Percentiles rank a stretch among this genome's conserved stretches.
Evolutionary conservation across 1,140 invertebrate species (phyloP).

Genomic region (Tetramorium parvispinum): DNA sequence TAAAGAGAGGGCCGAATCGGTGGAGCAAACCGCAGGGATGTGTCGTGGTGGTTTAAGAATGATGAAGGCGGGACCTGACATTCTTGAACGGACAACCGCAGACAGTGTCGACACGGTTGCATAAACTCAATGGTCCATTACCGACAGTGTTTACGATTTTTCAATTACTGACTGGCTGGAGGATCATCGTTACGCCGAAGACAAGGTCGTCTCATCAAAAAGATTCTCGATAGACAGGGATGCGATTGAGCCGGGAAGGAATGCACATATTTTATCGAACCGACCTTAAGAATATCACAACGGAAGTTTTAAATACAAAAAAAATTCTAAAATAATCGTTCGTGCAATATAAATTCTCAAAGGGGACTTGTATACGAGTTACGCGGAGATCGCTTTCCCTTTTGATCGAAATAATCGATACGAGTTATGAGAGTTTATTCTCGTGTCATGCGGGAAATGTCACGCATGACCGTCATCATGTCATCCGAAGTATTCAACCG

Average conservation of each 20-base stretch:
- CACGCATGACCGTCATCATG: background rate
- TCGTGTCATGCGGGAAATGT: background rate
- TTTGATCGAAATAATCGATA: slow-evolving; percentile 16
- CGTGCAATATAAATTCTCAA: background rate
- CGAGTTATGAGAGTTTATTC: background rate
- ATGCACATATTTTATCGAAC: background rate
- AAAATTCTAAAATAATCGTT: background rate
- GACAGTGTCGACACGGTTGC: slow-evolving; percentile 69
- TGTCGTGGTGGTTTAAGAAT: slow-evolving; percentile 63
- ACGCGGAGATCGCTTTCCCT: background rate
- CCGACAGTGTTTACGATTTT: slow-evolving; percentile 74
- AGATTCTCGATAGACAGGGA: background rate
- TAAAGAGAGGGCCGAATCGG: slow-evolving; percentile 36
- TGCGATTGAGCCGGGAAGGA: background rate
- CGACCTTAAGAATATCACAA: background rate
- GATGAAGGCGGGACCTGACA: slow-evolving; percentile 54
- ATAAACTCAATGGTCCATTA: slow-evolving; percentile 72
- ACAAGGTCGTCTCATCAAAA: slow-evolving; percentile 30
- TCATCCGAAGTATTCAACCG: slow-evolving; percentile 40
- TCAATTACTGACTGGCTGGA: slow-evolving; percentile 66
- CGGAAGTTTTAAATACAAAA: background rate
- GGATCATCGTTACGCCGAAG: slow-evolving; percentile 44
- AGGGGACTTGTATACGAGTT: too few species aligned
- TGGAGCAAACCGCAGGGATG: slow-evolving; percentile 62
- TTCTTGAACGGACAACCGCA: slow-evolving; percentile 62